Evolutionary conservation across 2,797 vertebrate genomes (phyloP).

Genomic region (Rhadinocentrus ornatus): DNA sequence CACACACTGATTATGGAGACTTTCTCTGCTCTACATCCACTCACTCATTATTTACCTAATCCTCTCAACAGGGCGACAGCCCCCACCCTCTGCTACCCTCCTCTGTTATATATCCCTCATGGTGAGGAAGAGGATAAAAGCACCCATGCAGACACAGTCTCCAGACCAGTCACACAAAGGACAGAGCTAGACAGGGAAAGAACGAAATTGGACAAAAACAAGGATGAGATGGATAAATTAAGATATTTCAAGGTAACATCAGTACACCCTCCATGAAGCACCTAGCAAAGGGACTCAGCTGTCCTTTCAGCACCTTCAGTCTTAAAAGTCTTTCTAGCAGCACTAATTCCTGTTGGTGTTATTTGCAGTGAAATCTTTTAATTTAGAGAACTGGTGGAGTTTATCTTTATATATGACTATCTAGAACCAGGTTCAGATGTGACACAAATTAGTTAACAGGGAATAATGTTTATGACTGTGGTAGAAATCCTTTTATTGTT

Average conservation of each 20-base stretch:
- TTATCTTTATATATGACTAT: background rate
- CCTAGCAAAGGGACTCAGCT: conserved; percentile 6
- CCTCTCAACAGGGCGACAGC: conserved; percentile 15
- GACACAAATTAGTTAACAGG: background rate
- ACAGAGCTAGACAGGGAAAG: background rate
- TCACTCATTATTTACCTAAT: conserved; percentile 18
- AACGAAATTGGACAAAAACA: background rate
- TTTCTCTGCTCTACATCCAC: background rate
- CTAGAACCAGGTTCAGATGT: background rate
- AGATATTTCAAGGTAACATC: conserved; percentile 3
- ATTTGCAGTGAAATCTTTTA: background rate
- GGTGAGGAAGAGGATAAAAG: conserved; percentile 6
- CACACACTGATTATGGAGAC: background rate
- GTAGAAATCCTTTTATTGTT: background rate
- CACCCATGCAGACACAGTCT: background rate
- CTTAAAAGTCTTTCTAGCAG: background rate
- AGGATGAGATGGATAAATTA: background rate
- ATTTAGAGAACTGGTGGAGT: background rate
- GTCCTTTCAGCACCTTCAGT: conserved; percentile 9
- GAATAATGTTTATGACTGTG: background rate
- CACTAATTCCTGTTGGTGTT: background rate
- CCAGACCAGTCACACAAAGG: background rate
- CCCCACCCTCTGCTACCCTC: background rate
- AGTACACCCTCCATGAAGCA: conserved; percentile 6
- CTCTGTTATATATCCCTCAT: conserved; percentile 4